Evolutionary conservation across 2,888 invertebrate genomes (phyloP).

Genomic region (Hipparchia semele): DNA sequence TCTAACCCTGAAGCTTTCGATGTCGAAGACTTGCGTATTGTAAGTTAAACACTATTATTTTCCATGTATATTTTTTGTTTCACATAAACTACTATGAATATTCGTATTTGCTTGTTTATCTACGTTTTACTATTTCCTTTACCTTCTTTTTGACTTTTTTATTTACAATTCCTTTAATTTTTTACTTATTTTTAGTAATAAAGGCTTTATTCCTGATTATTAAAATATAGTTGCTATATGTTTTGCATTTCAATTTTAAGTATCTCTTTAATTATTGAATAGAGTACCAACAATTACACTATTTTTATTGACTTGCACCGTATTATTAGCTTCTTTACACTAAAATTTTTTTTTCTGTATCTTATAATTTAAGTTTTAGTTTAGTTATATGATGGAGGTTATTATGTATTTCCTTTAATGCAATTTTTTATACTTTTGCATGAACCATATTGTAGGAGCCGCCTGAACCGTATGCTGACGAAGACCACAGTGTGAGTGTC

Average conservation of each 20-base stretch:
- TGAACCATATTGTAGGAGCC: slow-evolving; percentile 25
- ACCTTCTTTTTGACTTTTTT: not conserved
- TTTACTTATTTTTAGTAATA: too few species aligned
- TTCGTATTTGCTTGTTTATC: not conserved
- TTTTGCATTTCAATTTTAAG: too few species aligned
- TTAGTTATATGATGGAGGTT: not conserved
- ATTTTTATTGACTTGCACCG: too few species aligned
- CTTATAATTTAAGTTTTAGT: not conserved
- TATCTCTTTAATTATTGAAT: too few species aligned
- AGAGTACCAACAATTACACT: too few species aligned
- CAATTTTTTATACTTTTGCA: slow-evolving; percentile 30
- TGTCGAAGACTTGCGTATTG: slow-evolving; percentile 10
- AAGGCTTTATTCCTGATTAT: too few species aligned
- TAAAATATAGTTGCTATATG: too few species aligned
- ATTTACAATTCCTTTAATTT: not conserved
- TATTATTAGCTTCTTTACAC: too few species aligned
- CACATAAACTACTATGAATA: not conserved
- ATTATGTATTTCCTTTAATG: not conserved
- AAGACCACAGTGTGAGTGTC: slow-evolving; percentile 37
- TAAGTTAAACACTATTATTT: slow-evolving; percentile 3
- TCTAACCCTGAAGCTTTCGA: slow-evolving; percentile 20
- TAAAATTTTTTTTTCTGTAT: not conserved
- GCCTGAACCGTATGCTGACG: slow-evolving; percentile 31
- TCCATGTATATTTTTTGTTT: not conserved
- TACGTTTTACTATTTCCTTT: not conserved